Conservation (phyloP, 2,797 vertebrate species). For the Steatocranus sp. region DNA sequence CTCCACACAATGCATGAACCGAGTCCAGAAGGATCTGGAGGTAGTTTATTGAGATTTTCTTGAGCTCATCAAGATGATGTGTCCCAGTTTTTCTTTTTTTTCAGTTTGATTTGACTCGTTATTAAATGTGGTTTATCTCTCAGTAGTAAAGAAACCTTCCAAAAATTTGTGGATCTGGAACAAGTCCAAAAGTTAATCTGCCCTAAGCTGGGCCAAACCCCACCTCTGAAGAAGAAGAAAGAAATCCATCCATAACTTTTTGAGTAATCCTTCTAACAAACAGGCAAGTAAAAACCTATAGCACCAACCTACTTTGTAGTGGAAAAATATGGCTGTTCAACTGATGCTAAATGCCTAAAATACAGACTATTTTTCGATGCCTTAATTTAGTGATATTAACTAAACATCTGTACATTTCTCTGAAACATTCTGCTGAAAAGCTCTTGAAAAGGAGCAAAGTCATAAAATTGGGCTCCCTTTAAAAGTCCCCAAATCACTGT, state of each 20-base stretch:
- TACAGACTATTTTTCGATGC: fast-evolving
- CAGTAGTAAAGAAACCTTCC: not conserved
- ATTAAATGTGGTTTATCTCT: not conserved
- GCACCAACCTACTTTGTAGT: not conserved
- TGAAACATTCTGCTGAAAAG: not conserved
- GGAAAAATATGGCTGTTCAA: not conserved
- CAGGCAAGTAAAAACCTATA: not conserved
- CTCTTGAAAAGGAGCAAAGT: not conserved
- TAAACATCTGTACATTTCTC: not conserved
- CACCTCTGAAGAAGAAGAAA: not conserved
- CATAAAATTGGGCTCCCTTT: not conserved
- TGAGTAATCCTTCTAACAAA: not conserved
- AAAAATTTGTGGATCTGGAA: not conserved
- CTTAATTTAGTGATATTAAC: not conserved
- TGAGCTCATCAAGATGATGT: not conserved
- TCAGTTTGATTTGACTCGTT: not conserved
- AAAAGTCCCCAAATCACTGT: not conserved
- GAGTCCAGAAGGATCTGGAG: not conserved
- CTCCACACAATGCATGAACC: not conserved
- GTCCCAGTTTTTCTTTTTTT: not conserved
- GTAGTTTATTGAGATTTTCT: not conserved
- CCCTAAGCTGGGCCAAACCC: not conserved
- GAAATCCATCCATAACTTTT: not conserved
- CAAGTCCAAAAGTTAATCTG: not conserved
- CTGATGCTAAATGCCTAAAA: not conserved